Base-by-base conservation (phyloP, 23 tunicate species). In the Oikopleura dioica region DNA sequence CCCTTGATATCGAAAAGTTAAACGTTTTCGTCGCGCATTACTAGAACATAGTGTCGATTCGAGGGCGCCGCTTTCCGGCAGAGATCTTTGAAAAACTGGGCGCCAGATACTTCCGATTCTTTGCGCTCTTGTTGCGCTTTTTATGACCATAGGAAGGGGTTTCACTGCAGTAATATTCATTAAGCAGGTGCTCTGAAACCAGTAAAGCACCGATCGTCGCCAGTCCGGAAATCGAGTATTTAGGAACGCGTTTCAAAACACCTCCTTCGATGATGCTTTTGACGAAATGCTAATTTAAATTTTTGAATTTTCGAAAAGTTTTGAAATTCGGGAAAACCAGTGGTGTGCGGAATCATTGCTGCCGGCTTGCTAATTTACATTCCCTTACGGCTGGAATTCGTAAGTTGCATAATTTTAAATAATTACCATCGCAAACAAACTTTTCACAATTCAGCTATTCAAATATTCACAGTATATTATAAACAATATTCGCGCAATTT, bases 181-280 rank as follows among this genome's bases (percentile, higher is more conserved):
- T n/a, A n/a, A n/a, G n/a, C n/a, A n/a, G n/a, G n/a, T n/a, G n/a
- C n/a, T n/a, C n/a, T n/a, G n/a, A n/a, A n/a, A n/a, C n/a, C n/a
- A n/a, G n/a, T n/a, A n/a, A n/a, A n/a, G 72, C 72, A 4, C 72
- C 72, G 16, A 28, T 63, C 26, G 33, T 63, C 33, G 72, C 72
- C 33, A 31, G 26, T 2, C 72, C 72, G 72, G 30, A 28, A 28
- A 28, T 63, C 5, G 72, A 63, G 72, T 63, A 63, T 63, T 63
- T 63, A 63, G 72, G 72, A 63, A 63, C 29, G 26, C 2, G 72
- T 23, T 23, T 12, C 26, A 23, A 21, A 63, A 28, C 26, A 44
- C 21, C 21, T 44, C 9, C 55, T 21, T 44, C 21, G 21, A 44
- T n/a, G n/a, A n/a, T n/a, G n/a, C n/a, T n/a, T 44, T 9, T 44